phyloP scores from a whole-genome alignment of 2,888 invertebrate species.

The Eumerus sabulonum region DNA sequence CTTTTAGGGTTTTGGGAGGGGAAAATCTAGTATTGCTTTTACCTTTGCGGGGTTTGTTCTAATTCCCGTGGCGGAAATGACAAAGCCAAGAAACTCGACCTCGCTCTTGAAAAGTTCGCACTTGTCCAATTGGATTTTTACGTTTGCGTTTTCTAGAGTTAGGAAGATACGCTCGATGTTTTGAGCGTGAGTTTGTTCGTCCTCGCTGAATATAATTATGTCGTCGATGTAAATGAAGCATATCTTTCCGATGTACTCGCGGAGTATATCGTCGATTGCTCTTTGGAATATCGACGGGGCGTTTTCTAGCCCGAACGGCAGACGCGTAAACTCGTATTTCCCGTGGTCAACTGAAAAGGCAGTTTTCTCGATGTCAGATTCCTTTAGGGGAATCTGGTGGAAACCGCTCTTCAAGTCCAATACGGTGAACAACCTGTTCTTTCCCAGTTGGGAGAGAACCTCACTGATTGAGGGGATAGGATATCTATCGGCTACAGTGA shows the following conservation, averaged over 20 bases:
- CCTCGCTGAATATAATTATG: constrained; percentile 49
- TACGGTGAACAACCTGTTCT: too few relatives aligned
- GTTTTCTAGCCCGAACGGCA: constrained; percentile 48
- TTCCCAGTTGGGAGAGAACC: constrained; percentile 14
- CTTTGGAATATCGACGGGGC: constrained; percentile 59
- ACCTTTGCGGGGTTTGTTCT: constrained; percentile 49
- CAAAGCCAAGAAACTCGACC: constrained; percentile 54
- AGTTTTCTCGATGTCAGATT: constrained; percentile 48
- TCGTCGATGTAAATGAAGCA: constrained; percentile 56
- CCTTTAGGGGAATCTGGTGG: constrained; percentile 3
- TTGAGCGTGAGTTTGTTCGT: constrained; percentile 33
- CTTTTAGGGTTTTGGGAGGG: constrained; percentile 42
- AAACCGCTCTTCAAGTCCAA: too few relatives aligned
- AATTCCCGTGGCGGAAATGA: constrained; percentile 47
- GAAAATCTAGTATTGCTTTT: constrained; percentile 39
- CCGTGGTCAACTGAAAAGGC: constrained; percentile 45
- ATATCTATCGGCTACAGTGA: constrained; percentile 25
- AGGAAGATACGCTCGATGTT: constrained; percentile 41
- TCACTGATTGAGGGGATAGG: constrained; percentile 25
- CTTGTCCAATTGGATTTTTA: constrained; percentile 53
- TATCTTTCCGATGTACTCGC: constrained; percentile 33
- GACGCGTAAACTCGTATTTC: constrained; percentile 47
- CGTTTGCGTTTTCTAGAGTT: constrained; percentile 21
- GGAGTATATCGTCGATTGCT: constrained; percentile 47
- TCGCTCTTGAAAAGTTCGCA: constrained; percentile 47